Base-by-base conservation (phyloP, 2,113 vertebrate genomes). In the Glareola pratincola region DNA sequence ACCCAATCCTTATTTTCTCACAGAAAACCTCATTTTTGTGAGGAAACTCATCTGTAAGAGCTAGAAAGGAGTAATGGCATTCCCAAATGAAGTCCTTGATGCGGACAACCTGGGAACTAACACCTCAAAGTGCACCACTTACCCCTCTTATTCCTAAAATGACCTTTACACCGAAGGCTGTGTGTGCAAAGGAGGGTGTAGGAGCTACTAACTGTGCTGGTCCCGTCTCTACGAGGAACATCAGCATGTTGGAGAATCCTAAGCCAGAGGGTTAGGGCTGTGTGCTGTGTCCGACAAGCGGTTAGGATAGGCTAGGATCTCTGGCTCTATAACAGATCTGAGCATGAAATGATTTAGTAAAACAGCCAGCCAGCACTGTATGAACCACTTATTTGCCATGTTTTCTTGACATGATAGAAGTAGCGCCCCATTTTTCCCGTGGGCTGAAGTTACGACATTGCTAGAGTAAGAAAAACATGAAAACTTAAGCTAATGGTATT, bases 171-270 rank as follows among this genome's bases (percentile, higher is more conserved):
- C 20, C 56, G 88, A 60, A 47, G 27, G 13, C 83, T 74, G 30
- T 30, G 10, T 3, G 9, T 1, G 4, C 10, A 19, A 63, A 71
- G 37, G 22, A 54, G 39, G n/a, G 34, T 5, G 17, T 2, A 4
- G 39, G 19, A 63, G 36, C 4, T 34, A 26, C 4, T 34, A 26
- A 73, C 30, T 14, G 5, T n/a, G 9, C 32, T 68, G 37, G 21
- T 86, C 24, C 17, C 68, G 45, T 53, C 15, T 13, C 0, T 2
- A 48, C 3, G 3, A 21, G 51, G 14, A 63, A 24, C 7, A 48
- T 15, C 21, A 36, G 2, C 8, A 3, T 26, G 14, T 59, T 23
- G n/a, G 34, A 64, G 12, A 47, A 51, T 12, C 34, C 36, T 26
- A 53, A 85, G 32, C n/a, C 41, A 79, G 50, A 67, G 30, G 21